A percentile compares a stretch with the other conserved stretches of the same genome.
Conservation (phyloP, 2,797 vertebrate genomes). For the Ciconia nigra region DNA sequence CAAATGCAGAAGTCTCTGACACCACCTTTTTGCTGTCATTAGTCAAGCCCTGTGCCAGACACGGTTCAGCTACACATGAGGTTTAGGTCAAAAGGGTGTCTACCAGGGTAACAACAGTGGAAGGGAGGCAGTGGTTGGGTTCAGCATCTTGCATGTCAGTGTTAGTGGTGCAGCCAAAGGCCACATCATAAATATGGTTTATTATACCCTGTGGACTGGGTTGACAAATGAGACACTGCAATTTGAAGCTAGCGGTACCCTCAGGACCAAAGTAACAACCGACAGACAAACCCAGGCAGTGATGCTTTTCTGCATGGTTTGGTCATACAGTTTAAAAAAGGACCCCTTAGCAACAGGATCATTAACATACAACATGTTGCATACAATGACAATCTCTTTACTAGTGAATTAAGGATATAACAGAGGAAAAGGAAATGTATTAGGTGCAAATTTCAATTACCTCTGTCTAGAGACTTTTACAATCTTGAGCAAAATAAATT, state of each 20-base stretch:
- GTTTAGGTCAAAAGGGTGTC: background rate
- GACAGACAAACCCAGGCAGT: rapidly evolving
- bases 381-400: rapidly evolving
- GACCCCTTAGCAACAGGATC: background rate
- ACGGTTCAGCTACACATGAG: rapidly evolving
- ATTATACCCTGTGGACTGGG: rapidly evolving
- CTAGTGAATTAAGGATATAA: rapidly evolving
- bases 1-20: rapidly evolving
- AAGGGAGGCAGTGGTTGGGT: background rate
- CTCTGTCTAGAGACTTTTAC: background rate
- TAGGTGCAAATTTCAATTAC: background rate
- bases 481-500: background rate
- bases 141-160: rapidly evolving
- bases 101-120: background rate
- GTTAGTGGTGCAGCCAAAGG: background rate
- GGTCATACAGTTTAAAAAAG: rapidly evolving
- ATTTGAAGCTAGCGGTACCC: background rate
- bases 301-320: background rate
- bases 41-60: background rate
- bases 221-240: rapidly evolving
- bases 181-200: background rate
- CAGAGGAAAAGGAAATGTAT: background rate
- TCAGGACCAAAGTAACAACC: rapidly evolving
- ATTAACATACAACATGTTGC: rapidly evolving
- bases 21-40: background rate